These are phyloP conservation scores for Brachyhypopomus occidentalis DNA, from an alignment of 2,113 vertebrate species.

Conservation along the genomic window DNA sequence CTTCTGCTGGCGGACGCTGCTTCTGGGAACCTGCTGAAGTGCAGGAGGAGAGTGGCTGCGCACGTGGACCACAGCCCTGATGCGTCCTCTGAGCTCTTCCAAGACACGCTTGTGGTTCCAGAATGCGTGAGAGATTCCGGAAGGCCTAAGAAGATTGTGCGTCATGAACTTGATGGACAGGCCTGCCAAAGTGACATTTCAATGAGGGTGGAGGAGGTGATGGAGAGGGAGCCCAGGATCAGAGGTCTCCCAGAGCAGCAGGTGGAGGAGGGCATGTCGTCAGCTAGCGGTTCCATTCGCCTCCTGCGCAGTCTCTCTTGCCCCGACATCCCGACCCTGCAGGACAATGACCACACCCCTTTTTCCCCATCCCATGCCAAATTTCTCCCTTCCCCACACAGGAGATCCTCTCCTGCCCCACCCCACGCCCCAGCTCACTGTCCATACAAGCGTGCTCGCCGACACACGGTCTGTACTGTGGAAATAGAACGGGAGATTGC, in stretches of 20 bases:
- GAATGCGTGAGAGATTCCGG: no score
- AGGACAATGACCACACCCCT: slow-evolving; percentile 44
- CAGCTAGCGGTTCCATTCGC: slow-evolving; percentile 44
- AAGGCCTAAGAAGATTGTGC: background rate
- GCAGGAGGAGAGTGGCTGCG: background rate
- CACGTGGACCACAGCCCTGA: background rate
- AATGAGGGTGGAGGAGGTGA: background rate
- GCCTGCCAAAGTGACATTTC: background rate
- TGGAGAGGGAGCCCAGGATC: background rate
- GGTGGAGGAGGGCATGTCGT: background rate
- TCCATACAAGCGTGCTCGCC: slow-evolving; percentile 66
- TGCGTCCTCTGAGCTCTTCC: background rate
- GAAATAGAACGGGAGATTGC: slow-evolving; percentile 76
- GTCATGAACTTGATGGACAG: background rate
- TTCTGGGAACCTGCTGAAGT: background rate
- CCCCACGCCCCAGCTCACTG: slow-evolving; percentile 44
- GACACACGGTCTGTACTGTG: slow-evolving; percentile 84
- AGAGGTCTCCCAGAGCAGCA: background rate
- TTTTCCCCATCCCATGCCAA: slow-evolving; percentile 51
- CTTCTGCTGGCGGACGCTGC: no score
- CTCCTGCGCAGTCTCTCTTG: slow-evolving; percentile 82
- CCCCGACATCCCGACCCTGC: slow-evolving; percentile 71
- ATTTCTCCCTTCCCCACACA: slow-evolving; percentile 45
- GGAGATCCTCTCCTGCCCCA: slow-evolving; percentile 24
- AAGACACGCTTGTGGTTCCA: background rate